Base-by-base conservation (phyloP, 1,140 invertebrate species). In the Panulirus ornatus region DNA sequence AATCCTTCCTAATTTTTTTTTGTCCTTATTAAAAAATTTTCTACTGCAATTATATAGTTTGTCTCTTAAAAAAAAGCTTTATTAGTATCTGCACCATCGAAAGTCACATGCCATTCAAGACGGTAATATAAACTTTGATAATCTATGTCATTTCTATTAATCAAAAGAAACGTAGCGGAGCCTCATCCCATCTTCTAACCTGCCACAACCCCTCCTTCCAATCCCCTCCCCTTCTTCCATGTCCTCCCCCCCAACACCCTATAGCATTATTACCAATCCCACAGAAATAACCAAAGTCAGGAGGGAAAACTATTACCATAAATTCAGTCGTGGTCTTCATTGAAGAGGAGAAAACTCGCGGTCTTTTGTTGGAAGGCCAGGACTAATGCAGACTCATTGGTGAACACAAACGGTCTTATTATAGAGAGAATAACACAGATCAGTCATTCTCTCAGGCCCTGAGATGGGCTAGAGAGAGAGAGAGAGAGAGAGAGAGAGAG, bases 341-440 rank as follows among this genome's bases (percentile, higher is more conserved):
- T 40, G n/a, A 22, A 30, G 27, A 44, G 22, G 66, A 44, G 36
- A 44, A n/a, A n/a, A 47, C 66, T 42, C 40, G 34, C 19, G 1
- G 40, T 36, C 44, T 34, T 66, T 84, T 70, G 63, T 73, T 9
- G 66, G n/a, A n/a, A 71, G 63, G 66, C 70, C 42, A 22, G 9
- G 83, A 42, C 40, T 73, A 47, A 84, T 84, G 83, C n/a, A 78
- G 70, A 40, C 66, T 84, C 83, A 47, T 71, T 71, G 44, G 34
- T 42, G 66, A 71, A 84, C 83, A 84, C 63, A 84, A 84, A 84
- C 83, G 83, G 54, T 73, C 38, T 36, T 71, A 84, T 73, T 84
- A 84, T 84, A 47, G 83, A 84, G 83, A 71, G 70, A 84, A 84
- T 84, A 70, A 84, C 66, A 66, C 22, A 47, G 44, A 84, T 84